Conservation (phyloP, 2,888 invertebrate species). For the Lasioglossum oenotherae region DNA sequence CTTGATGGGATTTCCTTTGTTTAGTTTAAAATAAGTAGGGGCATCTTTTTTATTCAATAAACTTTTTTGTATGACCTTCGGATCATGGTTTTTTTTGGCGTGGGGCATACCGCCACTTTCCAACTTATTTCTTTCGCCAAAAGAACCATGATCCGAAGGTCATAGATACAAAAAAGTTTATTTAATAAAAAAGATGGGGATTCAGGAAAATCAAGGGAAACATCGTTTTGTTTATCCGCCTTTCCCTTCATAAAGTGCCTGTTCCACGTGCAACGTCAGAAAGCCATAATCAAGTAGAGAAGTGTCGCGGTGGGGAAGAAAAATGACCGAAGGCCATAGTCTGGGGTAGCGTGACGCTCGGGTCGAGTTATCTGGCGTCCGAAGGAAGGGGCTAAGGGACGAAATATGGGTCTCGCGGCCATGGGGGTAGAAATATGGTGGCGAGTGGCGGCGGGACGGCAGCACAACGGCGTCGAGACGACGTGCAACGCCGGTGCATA, state of each 20-base stretch:
- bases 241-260: neutral
- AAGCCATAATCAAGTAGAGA: neutral
- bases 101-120: too few species aligned
- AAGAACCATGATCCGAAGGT: too few species aligned
- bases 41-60: too few species aligned
- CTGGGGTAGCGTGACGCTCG: constrained; percentile 44
- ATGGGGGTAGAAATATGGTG: constrained; percentile 70
- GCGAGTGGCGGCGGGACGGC: constrained; percentile 50
- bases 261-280: neutral
- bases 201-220: too few species aligned
- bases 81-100: too few species aligned
- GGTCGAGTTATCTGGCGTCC: constrained; percentile 43
- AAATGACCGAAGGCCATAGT: constrained; percentile 39
- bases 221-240: neutral
- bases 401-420: constrained; percentile 81
- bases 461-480: constrained; percentile 24
- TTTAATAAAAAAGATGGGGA: too few species aligned
- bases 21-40: too few species aligned
- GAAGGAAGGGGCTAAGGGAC: constrained; percentile 72
- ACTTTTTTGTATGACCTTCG: too few species aligned
- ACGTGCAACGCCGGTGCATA: constrained; percentile 71
- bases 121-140: too few species aligned
- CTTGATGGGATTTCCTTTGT: too few species aligned
- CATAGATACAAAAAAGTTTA: too few species aligned
- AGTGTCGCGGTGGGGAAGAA: constrained; percentile 21